These are phyloP conservation scores for Neopipo cinnamomea DNA, from an alignment of 2,113 vertebrate genomes.

Conservation along the genomic window DNA sequence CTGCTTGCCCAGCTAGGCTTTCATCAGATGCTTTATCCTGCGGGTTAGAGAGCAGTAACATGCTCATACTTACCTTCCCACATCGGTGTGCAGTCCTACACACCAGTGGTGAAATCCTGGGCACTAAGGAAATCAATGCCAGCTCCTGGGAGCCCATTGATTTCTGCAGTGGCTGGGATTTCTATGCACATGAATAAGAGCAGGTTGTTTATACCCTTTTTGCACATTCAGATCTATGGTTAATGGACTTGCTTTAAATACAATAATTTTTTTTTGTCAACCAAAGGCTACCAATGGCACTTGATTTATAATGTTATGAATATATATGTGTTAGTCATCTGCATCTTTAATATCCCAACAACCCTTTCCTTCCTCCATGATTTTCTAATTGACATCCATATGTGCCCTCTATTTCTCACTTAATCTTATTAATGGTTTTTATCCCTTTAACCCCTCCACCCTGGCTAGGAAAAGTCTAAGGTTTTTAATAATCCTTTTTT, in stretches of 20 bases:
- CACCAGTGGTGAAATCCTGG: constrained; percentile 3
- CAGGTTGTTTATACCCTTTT: neutral
- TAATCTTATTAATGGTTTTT: constrained; percentile 48
- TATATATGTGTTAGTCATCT: neutral
- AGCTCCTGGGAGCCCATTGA: neutral
- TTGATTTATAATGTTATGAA: neutral
- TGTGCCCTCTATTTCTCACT: neutral
- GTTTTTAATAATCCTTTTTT: constrained; percentile 13
- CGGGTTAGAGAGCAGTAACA: neutral
- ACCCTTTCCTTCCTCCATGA: neutral
- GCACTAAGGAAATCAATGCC: neutral
- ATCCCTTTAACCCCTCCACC: neutral
- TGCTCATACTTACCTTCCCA: neutral
- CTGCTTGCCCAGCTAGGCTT: neutral
- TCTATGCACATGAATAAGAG: constrained; percentile 57
- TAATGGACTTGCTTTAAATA: neutral
- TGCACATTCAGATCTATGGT: neutral
- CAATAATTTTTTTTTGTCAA: neutral
- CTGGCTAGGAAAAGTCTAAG: neutral
- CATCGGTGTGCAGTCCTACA: fast-evolving
- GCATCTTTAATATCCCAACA: neutral
- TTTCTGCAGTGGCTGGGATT: constrained; percentile 2
- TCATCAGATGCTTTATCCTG: neutral
- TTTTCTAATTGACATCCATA: neutral
- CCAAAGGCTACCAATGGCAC: neutral